Conservation (phyloP, 2,888 invertebrate species). For the Ferdinandea cuprea region DNA sequence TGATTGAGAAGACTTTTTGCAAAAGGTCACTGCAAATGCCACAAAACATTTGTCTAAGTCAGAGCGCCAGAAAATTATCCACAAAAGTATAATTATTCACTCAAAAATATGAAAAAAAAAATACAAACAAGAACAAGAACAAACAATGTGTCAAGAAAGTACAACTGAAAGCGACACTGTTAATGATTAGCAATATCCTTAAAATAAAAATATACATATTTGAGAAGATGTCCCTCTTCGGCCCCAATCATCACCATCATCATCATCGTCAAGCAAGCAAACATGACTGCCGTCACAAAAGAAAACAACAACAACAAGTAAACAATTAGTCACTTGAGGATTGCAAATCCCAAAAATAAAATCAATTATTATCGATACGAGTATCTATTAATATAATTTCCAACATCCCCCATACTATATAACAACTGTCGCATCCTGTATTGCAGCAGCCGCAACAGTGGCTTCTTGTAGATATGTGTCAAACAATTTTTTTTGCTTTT, state of each 20-base stretch:
- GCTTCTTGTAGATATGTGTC: conserved; percentile 64
- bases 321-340: conserved; percentile 70
- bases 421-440: conserved; percentile 61
- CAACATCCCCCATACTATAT: background rate
- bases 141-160: conserved; percentile 10
- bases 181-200: conserved; percentile 67
- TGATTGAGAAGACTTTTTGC: conserved; percentile 54
- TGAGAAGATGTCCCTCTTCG: conserved; percentile 15
- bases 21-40: conserved; percentile 60
- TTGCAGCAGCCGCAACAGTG: conserved; percentile 45
- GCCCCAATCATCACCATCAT: background rate
- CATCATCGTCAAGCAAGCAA: conserved; percentile 9
- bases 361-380: conserved; percentile 72
- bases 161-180: conserved; percentile 25
- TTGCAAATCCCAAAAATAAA: conserved; percentile 70
- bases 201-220: conserved; percentile 45
- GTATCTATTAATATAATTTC: conserved; percentile 62
- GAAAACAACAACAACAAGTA: conserved; percentile 43
- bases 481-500: conserved; percentile 56
- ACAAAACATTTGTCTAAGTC: conserved; percentile 23
- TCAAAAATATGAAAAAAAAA: conserved; percentile 38
- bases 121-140: conserved; percentile 35
- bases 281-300: conserved; percentile 20
- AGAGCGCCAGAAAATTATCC: conserved; percentile 44
- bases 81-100: conserved; percentile 10